phyloP scores from a whole-genome alignment of 2,888 invertebrate genomes.

The Rosalia funebris region DNA sequence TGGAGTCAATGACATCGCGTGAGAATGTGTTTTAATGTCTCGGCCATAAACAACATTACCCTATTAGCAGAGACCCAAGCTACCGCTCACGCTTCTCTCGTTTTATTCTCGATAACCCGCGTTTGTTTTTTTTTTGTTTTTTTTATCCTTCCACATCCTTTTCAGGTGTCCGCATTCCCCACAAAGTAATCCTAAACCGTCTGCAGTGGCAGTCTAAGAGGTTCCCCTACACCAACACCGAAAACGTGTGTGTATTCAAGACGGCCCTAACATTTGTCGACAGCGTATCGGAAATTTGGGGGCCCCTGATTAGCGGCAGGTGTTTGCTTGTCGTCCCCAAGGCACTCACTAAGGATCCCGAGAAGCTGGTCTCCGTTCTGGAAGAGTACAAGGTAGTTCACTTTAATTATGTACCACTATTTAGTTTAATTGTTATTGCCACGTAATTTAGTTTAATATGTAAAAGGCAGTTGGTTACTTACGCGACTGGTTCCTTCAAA shows the following conservation, averaged over 20 bases:
- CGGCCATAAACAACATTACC: no score
- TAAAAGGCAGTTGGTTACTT: no score
- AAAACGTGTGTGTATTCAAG: slow-evolving; percentile 84
- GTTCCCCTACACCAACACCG: slow-evolving; percentile 77
- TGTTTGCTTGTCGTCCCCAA: slow-evolving; percentile 80
- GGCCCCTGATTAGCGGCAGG: slow-evolving; percentile 78
- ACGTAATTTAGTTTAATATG: no score
- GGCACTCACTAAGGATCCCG: slow-evolving; percentile 80
- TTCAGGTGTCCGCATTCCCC: slow-evolving; percentile 81
- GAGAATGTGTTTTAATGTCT: no score
- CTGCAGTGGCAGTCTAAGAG: slow-evolving; percentile 88
- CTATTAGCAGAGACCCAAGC: no score
- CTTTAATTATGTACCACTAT: no score
- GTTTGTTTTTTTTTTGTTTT: background rate
- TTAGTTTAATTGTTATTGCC: no score
- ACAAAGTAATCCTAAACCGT: slow-evolving; percentile 82
- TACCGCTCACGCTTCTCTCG: no score
- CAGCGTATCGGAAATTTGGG: slow-evolving; percentile 89
- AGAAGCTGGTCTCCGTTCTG: slow-evolving; percentile 75
- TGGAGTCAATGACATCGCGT: no score
- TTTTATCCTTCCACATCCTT: background rate
- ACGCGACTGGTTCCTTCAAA: no score
- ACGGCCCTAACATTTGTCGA: slow-evolving; percentile 93
- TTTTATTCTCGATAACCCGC: no score
- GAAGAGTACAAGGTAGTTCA: slow-evolving; percentile 75